Evolutionary conservation across 2,113 vertebrate species (phyloP), one percentile per base, ranked within the genome.

Genomic region (Neodontobutis hainanensis): DNA sequence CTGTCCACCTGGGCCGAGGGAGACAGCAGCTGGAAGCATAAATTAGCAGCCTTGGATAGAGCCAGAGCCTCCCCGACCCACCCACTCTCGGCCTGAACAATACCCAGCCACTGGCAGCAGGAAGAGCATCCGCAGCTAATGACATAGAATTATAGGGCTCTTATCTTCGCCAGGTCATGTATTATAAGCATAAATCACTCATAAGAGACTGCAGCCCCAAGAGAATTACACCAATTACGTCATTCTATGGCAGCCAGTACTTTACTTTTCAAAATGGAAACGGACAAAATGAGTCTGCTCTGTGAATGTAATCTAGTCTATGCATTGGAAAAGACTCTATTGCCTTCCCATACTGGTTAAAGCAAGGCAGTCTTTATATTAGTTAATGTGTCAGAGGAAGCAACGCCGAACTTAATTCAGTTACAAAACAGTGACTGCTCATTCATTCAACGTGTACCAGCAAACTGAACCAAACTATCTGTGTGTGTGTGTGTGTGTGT

Each of bases 91-190:
- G 77, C 73, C 68, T 61, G 56, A 83, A 83, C 81, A 82, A 84
- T 80, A 79, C 70, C 62, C 68, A 58, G 55, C 44, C 6, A 80
- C 62, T 57, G 76, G 73, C 74, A 81, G 62, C 55, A 55, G 77
- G 78, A 78, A 79, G 63, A 85, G 76, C 78, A 73, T 80, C 62
- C 62, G 64, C 77, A 75, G 76, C 80, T 88, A 89, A 87, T 88
- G 71, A 84, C 77, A 85, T 85, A 75, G 70, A 86, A 89, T 89
- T 89, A 82, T 14, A 72, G 15, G 6, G 45, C 55, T 61, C 70
- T 78, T 76, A 52, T 62, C 67, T 65, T 36, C 57, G 64, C 66
- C 44, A 65, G 70, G 82, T 77, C 72, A 65, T 51, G 68, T 43
- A 56, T 72, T 69, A 72, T 68, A 68, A 62, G 48, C 46, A 62